Base-by-base conservation (phyloP, 2,113 vertebrate genomes). In the Physeter macrocephalus region DNA sequence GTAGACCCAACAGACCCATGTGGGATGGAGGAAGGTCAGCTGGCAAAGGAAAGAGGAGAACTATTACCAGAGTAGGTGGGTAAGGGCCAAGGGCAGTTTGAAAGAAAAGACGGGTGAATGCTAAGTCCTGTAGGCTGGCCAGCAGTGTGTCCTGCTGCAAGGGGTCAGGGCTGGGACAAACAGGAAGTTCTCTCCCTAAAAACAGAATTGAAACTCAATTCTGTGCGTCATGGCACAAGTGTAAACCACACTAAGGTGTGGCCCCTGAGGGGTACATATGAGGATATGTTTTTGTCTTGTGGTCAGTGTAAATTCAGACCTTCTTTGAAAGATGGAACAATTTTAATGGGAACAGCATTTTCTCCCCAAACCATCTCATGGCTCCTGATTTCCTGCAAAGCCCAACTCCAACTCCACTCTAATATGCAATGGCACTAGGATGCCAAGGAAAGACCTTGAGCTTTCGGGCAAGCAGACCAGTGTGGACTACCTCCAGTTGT, bases 191-290 rank as follows among this genome's bases (percentile, higher is more conserved):
- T 88, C 57, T 59, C 34, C 92, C 25, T 64, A 49, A 78, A 94
- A 84, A 36, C 88, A 52, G 91, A 95, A 95, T 81, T 54, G 90
- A 95, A 90, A 83, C 66, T 57, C 27, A 54, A 61, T 85, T 54
- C 52, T 21, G 61, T 15, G 54, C 18, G 23, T 83, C 67, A 57
- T 18, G 67, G 49, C 27, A 49, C 31, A 43, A 46, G 9, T 6
- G 25, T 77, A 52, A 77, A 72, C 75, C 43, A 34, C 74, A 62
- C 8, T 1, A 20, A 91, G 61, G 29, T n/a, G 82, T 91, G 87
- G 87, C 75, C 75, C 81, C 75, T 6, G 4, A 27, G 6, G 11
- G 12, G 14, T 46, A n/a, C 59, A 43, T 15, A 31, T 11, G 10
- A 31, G 27, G 61, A 15, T 54, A 11, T 61, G 52, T 49, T 87